Percentiles rank a stretch among this genome's conserved stretches.
These are phyloP conservation scores for Clusia tigrina DNA, from an alignment of 2,888 invertebrate genomes.

Conservation along the genomic window DNA sequence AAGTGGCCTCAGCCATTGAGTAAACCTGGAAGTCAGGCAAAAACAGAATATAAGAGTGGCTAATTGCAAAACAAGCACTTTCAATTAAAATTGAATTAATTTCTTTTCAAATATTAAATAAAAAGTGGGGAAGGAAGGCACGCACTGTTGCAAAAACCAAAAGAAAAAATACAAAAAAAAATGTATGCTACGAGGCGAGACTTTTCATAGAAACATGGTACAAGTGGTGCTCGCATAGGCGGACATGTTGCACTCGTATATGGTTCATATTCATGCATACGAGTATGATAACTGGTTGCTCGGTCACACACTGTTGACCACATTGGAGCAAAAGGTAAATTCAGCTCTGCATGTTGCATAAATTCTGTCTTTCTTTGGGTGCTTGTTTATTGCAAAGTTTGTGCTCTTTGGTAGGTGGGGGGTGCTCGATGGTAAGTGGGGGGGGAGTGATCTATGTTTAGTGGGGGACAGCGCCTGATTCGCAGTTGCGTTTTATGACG, in stretches of 20 bases:
- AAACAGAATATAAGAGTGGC: background rate
- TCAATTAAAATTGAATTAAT: background rate
- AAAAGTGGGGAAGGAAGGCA: too few species aligned
- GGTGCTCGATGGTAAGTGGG: too few species aligned
- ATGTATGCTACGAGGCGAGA: background rate
- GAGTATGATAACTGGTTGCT: background rate
- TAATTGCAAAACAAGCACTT: background rate
- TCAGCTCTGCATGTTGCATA: too few species aligned
- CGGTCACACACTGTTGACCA: background rate
- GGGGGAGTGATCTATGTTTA: too few species aligned
- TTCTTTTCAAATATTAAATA: background rate
- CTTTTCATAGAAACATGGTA: background rate
- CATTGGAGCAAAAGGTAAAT: background rate
- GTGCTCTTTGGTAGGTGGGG: too few species aligned
- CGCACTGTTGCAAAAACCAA: background rate
- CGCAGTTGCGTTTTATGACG: background rate
- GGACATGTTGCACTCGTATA: too few species aligned
- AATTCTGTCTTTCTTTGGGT: too few species aligned
- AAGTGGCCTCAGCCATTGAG: background rate
- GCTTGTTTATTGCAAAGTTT: too few species aligned
- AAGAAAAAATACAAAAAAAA: background rate
- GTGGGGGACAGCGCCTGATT: background rate
- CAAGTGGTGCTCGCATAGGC: background rate
- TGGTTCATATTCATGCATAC: too few species aligned
- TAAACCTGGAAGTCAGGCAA: background rate